phyloP scores from a whole-genome alignment of 2,797 vertebrate genomes.

The Takifugu rubripes region DNA sequence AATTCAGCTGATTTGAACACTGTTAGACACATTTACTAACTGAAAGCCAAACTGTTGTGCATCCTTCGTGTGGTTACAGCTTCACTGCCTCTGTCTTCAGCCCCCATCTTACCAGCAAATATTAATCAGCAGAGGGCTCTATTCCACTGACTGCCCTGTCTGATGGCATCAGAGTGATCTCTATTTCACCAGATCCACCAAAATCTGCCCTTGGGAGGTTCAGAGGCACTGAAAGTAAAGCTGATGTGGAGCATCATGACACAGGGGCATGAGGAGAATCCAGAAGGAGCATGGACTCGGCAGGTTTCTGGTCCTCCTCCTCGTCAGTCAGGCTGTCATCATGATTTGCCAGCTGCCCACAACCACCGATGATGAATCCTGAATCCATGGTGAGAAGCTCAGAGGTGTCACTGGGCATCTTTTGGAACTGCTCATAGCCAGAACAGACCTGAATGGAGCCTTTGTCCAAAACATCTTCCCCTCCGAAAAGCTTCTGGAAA shows the following conservation, averaged over 20 bases:
- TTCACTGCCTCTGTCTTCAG: conserved; percentile 1
- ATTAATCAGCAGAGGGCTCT: conserved; percentile 58
- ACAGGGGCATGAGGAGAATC: conserved; percentile 3
- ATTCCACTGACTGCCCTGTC: conserved; percentile 11
- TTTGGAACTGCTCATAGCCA: conserved; percentile 39
- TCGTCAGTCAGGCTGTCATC: conserved; percentile 40
- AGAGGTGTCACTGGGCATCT: not conserved
- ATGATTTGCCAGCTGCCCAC: conserved; percentile 46
- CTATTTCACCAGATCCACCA: conserved; percentile 1
- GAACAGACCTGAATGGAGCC: conserved; percentile 44
- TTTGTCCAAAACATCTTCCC: conserved; percentile 4
- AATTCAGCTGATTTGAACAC: not conserved
- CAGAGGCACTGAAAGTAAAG: conserved; percentile 1
- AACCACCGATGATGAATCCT: conserved; percentile 20
- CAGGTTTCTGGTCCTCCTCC: not conserved
- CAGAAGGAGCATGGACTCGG: conserved; percentile 25
- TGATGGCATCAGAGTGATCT: not conserved
- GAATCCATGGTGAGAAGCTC: conserved; percentile 51
- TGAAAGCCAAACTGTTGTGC: too few species aligned
- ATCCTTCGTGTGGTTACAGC: too few species aligned
- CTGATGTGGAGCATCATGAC: not conserved
- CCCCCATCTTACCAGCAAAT: conserved; percentile 53
- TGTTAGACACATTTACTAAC: not conserved
- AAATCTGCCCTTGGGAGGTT: conserved; percentile 2
- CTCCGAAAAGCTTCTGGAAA: conserved; percentile 23